Evolutionary conservation across 1,140 invertebrate genomes (phyloP), one percentile per base, ranked within the genome.

Genomic region (Drosophila mojavensis): DNA sequence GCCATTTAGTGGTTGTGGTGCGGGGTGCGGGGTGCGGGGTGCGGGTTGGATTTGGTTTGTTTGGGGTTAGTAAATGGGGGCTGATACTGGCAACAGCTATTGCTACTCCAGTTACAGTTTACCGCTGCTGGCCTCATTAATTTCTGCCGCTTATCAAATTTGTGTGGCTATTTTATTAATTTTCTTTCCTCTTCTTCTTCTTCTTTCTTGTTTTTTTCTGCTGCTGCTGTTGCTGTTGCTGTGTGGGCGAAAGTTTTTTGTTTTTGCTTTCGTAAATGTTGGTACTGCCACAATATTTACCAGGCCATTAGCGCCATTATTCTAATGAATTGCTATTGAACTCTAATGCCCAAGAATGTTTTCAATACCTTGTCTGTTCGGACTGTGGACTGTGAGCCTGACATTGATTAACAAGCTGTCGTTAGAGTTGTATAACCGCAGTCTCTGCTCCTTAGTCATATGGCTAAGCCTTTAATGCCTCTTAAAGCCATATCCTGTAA

Each of bases 251-350:
- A 56, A 70, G 72, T 73, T 45, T 64, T 55, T 68, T 77, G 60
- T 56, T 64, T 45, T 50, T 36, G 51, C 45, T 41, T 24, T 53
- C 30, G 11, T 58, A 71, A 69, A 55, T 83, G 47, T 73, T 84
- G 39, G 69, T 80, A 61, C 51, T 33, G 65, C 54, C 77, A 48
- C 70, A 88, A 81, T 88, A 79, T 88, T 88, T 88, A 82, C 84
- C 85, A 89, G 80, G 53, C 84, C 84, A 88, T 88, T 88, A 88
- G 75, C 81, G 77, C 84, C 70, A 88, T 88, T 88, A 88, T 89
- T 81, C 88, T 88, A 89, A 88, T 88, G 85, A 84, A 88, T 88
- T 89, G 80, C 84, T 67, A 89, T 88, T 73, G 84, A 80, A 89
- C 66, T 68, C 75, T 68, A 71, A 61, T 74, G 56, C 45, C 47